Base-by-base conservation (phyloP, 1,140 invertebrate species). In the Magallana angulata region DNA sequence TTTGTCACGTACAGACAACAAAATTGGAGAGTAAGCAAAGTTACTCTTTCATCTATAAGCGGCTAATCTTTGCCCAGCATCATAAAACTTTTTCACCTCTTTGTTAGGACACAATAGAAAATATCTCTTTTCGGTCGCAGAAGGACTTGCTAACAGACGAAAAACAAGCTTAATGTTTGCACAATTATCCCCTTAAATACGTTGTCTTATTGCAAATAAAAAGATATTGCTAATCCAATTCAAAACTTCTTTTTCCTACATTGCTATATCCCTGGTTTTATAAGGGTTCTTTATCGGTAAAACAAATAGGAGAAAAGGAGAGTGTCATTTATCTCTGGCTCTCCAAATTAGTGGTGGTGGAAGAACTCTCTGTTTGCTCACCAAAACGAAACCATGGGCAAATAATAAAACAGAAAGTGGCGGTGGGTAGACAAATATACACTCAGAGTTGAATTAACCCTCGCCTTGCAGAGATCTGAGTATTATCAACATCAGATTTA, bases 381-480 rank as follows among this genome's bases (percentile, higher is more conserved):
- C 68, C 68, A 76, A 76, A 76, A 76, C 68, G 68, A 76, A 76
- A 76, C 18, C 24, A 76, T 30, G 8, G 30, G 24, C 68, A 76
- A 76, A 76, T 76, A 76, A 12, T 76, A 76, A 76, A 76, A 76
- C 68, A 76, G 68, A 76, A 76, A 76, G 24, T 76, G 68, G 24
- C 9, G 24, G 8, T 76, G 68, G 18, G 8, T 30, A 76, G 24
- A 76, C 68, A 76, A 76, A 76, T 76, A 76, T 6, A 24, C 68
- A 18, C 68, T 76, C 24, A 8, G 18, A 64, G 68, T 76, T 76
- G 36, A 76, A 76, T 76, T 76, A 76, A 76, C 68, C 68, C 24
- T 30, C 68, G 68, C 24, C 68, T 76, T 76, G 36, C 14, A 36
- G 68, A 76, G 68, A 76, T 76, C 68, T 76, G 24, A 76, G 68